A percentile compares a stretch with the other conserved stretches of the same genome.
These are phyloP conservation scores for Axis porcinus DNA, from an alignment of 2,113 vertebrate genomes.

Conservation along the genomic window DNA sequence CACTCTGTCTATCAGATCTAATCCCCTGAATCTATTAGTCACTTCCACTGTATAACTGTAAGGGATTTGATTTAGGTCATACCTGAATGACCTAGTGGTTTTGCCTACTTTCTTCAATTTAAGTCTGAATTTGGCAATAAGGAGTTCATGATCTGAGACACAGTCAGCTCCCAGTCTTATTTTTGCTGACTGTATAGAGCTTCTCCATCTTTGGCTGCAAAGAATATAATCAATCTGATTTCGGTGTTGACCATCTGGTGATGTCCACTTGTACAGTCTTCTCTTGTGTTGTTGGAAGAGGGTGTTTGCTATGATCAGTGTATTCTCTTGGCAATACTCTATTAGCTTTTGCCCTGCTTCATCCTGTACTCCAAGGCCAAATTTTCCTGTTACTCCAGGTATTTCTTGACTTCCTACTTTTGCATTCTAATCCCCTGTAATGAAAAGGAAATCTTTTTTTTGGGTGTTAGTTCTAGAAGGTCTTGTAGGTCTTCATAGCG, in stretches of 20 bases:
- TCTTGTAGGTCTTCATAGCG: not conserved
- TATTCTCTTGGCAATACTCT: not conserved
- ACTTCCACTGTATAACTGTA: not conserved
- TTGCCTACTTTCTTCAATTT: not conserved
- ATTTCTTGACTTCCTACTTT: not conserved
- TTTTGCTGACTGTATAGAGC: not conserved
- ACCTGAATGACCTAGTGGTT: not conserved
- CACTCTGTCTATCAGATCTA: not conserved
- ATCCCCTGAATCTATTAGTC: not conserved
- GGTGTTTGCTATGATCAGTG: not conserved
- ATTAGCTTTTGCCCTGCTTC: not conserved
- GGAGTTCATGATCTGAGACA: not conserved
- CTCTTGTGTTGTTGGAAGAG: not conserved
- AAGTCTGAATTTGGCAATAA: not conserved
- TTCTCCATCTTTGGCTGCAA: not conserved
- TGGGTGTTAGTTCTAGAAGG: not conserved
- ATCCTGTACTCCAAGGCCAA: not conserved
- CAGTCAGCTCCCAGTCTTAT: not conserved
- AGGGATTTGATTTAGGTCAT: not conserved
- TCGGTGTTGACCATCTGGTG: not conserved
- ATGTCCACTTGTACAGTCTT: fast-evolving
- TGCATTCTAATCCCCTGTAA: not conserved
- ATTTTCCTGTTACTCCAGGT: not conserved
- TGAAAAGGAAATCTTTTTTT: not conserved
- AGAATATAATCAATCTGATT: not conserved